Conservation (phyloP, 2,888 invertebrate genomes). For the Ctena decussata region DNA sequence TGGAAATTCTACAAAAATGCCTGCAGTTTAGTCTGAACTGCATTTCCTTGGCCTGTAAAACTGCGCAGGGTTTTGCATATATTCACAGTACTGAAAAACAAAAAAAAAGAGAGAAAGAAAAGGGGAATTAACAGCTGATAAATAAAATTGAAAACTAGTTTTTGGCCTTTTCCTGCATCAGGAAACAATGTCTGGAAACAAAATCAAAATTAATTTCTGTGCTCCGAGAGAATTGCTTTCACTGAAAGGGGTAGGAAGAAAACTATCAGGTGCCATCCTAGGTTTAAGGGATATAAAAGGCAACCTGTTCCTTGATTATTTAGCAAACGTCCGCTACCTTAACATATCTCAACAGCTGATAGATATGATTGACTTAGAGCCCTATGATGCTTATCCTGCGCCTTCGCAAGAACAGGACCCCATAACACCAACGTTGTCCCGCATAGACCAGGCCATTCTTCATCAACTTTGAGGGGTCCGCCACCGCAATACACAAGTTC, state of each 20-base stretch:
- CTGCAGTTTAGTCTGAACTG: no score
- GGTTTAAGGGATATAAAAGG: not conserved
- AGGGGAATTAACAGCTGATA: no score
- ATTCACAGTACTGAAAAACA: no score
- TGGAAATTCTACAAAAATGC: no score
- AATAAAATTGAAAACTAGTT: no score
- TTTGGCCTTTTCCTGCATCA: no score
- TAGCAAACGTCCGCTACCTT: not conserved
- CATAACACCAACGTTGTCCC: not conserved
- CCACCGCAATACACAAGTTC: not conserved
- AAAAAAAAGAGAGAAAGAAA: no score
- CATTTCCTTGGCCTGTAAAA: no score
- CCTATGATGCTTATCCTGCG: not conserved
- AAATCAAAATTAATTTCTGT: not conserved
- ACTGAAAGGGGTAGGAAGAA: not conserved
- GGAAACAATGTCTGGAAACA: no score
- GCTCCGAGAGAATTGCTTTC: not conserved
- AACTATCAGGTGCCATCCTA: not conserved
- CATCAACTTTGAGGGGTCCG: not conserved
- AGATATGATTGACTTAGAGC: not conserved
- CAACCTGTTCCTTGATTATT: not conserved
- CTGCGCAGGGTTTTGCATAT: no score
- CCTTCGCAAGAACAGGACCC: no score
- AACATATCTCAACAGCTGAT: not conserved
- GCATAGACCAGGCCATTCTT: not conserved